A percentile compares a stretch with the other conserved stretches of the same genome.
Conservation (phyloP, 2,888 invertebrate genomes). For the Scelioninae gen. 1 region DNA sequence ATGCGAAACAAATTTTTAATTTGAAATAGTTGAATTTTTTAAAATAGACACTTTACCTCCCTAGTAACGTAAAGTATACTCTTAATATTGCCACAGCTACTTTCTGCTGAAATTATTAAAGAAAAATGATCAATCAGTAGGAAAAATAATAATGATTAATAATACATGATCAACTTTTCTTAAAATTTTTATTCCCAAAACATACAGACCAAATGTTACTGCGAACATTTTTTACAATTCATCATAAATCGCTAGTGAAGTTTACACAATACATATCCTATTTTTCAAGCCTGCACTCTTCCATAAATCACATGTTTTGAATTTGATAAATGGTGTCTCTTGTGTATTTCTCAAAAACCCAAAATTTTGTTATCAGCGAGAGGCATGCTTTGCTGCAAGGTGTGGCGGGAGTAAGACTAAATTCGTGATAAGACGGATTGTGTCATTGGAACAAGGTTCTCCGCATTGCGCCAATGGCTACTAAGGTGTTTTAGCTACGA, state of each 20-base stretch:
- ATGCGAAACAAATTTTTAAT: too few species aligned
- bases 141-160: too few species aligned
- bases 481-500: slow-evolving; percentile 64
- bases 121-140: too few species aligned
- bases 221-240: background rate
- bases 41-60: too few species aligned
- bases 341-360: slow-evolving; percentile 14
- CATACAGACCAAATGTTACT: background rate
- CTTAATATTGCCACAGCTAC: too few species aligned
- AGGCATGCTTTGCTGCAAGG: slow-evolving; percentile 1
- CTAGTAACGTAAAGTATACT: too few species aligned
- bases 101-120: too few species aligned
- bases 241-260: background rate
- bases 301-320: slow-evolving; percentile 20
- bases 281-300: slow-evolving; percentile 4
- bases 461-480: slow-evolving; percentile 77
- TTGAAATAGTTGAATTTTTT: too few species aligned
- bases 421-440: slow-evolving; percentile 48
- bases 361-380: background rate
- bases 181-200: background rate
- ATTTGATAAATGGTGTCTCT: slow-evolving; percentile 30
- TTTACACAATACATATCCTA: background rate
- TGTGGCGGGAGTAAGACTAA: slow-evolving; percentile 17
- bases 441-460: slow-evolving; percentile 66
- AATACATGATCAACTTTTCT: background rate